Evolutionary conservation across 2,797 vertebrate species (phyloP).

Genomic region (Protonibea diacanthus): DNA sequence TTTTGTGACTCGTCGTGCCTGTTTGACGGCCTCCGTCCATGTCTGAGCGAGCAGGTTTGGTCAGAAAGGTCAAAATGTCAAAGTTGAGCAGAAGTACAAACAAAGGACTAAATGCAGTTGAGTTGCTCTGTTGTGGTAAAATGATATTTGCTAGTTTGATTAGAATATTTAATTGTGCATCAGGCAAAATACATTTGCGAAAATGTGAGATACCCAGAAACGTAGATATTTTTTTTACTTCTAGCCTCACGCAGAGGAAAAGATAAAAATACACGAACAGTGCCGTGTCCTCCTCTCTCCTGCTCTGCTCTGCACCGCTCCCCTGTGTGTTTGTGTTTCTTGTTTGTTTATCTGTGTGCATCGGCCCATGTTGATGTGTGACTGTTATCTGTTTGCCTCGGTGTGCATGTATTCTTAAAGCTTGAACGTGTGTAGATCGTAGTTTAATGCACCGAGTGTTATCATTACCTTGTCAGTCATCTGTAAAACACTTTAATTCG

Average conservation of each 20-base stretch:
- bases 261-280: constrained; percentile 45
- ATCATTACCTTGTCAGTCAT: not conserved
- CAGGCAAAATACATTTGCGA: constrained; percentile 9
- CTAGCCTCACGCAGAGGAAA: constrained; percentile 5
- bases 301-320: not conserved
- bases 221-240: constrained; percentile 9
- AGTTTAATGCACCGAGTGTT: not conserved
- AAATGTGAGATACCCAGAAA: not conserved
- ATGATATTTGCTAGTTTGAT: not conserved
- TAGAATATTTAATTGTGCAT: constrained; percentile 4
- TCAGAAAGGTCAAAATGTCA: constrained; percentile 31
- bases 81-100: constrained; percentile 33
- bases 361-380: constrained; percentile 25
- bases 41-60: not conserved
- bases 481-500: not conserved
- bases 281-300: constrained; percentile 23
- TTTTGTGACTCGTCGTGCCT: constrained; percentile 17
- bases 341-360: constrained; percentile 57
- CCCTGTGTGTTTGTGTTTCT: constrained; percentile 26
- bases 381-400: constrained; percentile 14
- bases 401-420: constrained; percentile 7
- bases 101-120: not conserved
- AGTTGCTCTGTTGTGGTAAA: not conserved
- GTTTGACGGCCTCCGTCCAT: not conserved
- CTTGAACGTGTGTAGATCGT: not conserved